Base-by-base conservation (phyloP, 2,888 invertebrate genomes). In the Ormyrus labotus region DNA sequence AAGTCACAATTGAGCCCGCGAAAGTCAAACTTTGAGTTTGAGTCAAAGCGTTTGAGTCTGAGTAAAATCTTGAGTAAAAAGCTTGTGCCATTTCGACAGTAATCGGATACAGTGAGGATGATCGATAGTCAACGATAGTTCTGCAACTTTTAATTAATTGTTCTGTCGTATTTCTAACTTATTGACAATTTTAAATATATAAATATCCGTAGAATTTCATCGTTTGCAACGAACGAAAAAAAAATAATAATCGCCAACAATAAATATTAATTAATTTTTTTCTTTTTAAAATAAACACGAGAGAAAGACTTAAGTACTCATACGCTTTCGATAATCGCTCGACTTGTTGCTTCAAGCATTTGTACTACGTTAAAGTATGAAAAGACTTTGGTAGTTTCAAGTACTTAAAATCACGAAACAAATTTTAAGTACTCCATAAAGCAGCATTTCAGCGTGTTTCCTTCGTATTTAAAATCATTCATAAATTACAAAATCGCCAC, bases 111-210 rank as follows among this genome's bases (percentile, higher is more conserved):
- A 34, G 34, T 34, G 53, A 13, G 19, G 47, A 72, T 53, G 63
- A 63, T 72, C 45, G 34, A 45, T 63, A 45, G n/a, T n/a, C 53
- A 10, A 65, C 7, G n/a, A 50, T 45, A 45, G 47, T 50, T 65
- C 71, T 72, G 58, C 71, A 72, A 78, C 51, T 72, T 78, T 71
- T 72, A 51, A 71, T 65, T 10, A 58, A 69, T 69, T 55, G 48
- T 55, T 76, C 7, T 45, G 11, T 11, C 8, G 11, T 45, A 45
- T 60, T 60, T 51, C 19, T 50, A 13, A 34, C 19, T 48, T 58
- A 70, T 58, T 48, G 1, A 70, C 19, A 48, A 70, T 48, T 70
- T 70, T 48, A 70, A 13, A 58, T 60, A 55, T 13, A 55, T 45
- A 45, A 6, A 65, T 7, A 34, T 34, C 34, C 4, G 34, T 34